phyloP scores from a whole-genome alignment of 2,113 vertebrate genomes.

The Rana temporaria region DNA sequence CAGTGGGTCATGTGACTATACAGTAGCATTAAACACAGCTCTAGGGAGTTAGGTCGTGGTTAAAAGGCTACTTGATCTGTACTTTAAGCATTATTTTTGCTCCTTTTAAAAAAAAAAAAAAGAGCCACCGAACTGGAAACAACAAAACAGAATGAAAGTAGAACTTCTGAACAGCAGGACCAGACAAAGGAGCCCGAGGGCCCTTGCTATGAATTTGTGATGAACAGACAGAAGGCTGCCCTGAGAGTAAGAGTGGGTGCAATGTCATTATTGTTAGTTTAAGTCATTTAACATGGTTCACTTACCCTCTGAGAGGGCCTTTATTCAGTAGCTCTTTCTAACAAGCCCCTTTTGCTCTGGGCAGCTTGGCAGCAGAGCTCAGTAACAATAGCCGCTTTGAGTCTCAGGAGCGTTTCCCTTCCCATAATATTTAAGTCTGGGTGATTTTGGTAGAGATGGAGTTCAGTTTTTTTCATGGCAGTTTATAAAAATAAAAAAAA shows the following conservation, averaged over 20 bases:
- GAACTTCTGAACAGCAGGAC: conserved; percentile 63
- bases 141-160: conserved; percentile 50
- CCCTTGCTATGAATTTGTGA: conserved; percentile 75
- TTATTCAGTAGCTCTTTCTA: conserved; percentile 70
- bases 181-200: conserved; percentile 66
- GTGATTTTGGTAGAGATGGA: conserved; percentile 11
- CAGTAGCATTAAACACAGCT: conserved; percentile 25
- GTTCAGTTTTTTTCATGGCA: conserved; percentile 5
- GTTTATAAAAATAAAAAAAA: conserved; percentile 18
- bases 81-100: conserved; percentile 66
- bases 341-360: conserved; percentile 70
- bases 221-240: conserved; percentile 68
- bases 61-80: conserved; percentile 72
- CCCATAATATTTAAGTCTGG: conserved; percentile 51
- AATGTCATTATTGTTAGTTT: conserved; percentile 72
- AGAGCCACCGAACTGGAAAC: conserved; percentile 66
- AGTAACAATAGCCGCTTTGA: conserved; percentile 73
- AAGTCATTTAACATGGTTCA: conserved; percentile 75
- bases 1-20: conserved; percentile 33
- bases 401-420: conserved; percentile 58
- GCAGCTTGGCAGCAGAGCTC: conserved; percentile 64
- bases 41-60: conserved; percentile 23
- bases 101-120: conserved; percentile 60
- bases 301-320: conserved; percentile 70
- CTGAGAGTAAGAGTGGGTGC: conserved; percentile 67